A percentile compares a stretch with the other conserved stretches of the same genome.
Evolutionary conservation across 2,797 vertebrate genomes (phyloP).

Genomic region (Sebastolobus altivelis): DNA sequence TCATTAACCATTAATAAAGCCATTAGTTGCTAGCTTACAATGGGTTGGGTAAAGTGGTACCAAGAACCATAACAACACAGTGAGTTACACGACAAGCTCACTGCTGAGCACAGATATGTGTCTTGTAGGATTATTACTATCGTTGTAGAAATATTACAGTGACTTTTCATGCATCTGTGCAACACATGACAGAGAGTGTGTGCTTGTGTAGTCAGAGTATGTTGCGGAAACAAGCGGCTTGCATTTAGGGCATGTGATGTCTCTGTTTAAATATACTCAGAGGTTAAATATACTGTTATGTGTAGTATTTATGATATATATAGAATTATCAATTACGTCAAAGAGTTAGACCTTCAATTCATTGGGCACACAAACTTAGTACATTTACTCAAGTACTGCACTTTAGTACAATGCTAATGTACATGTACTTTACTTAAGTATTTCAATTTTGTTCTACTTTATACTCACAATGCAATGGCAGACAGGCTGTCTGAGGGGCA

Average conservation of each 20-base stretch:
- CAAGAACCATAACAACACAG: not conserved
- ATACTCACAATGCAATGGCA: not conserved
- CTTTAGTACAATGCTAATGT: not conserved
- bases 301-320: not conserved
- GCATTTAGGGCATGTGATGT: slow-evolving; percentile 41
- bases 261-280: slow-evolving; percentile 51
- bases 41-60: not conserved
- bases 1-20: not conserved
- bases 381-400: not conserved
- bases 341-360: not conserved
- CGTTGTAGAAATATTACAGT: not conserved
- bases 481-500: too few species aligned
- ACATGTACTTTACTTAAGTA: not conserved
- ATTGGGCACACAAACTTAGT: not conserved
- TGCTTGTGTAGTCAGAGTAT: not conserved
- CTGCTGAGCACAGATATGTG: not conserved
- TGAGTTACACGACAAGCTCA: not conserved
- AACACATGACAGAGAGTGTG: not conserved
- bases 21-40: not conserved
- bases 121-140: not conserved
- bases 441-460: not conserved
- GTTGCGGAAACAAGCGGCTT: slow-evolving; percentile 34
- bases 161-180: not conserved
- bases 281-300: slow-evolving; percentile 37
- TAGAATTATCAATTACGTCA: not conserved